Conservation (phyloP, 2,888 invertebrate genomes). For the Coecobrya sp. region DNA sequence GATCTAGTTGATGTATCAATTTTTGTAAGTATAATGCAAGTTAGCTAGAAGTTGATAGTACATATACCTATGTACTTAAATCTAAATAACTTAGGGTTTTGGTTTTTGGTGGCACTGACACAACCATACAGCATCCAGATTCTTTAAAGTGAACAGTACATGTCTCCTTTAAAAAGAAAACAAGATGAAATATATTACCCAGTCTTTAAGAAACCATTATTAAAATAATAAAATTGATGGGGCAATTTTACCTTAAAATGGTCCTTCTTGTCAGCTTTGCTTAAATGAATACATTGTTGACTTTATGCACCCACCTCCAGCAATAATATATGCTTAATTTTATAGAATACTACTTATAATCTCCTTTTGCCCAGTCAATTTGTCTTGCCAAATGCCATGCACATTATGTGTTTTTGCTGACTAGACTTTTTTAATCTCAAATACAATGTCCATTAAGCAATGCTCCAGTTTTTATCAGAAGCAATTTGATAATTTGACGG, state of each 20-base stretch:
- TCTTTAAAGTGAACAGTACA: neutral
- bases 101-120: conserved; percentile 4
- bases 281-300: neutral
- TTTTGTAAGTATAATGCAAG: neutral
- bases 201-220: too few relatives aligned
- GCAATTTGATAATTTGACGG: neutral
- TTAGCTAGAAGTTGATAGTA: neutral
- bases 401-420: neutral
- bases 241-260: neutral
- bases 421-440: neutral
- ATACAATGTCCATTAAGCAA: neutral
- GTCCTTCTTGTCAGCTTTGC: neutral
- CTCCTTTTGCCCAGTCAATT: neutral
- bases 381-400: neutral
- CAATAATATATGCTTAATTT: neutral
- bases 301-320: neutral
- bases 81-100: neutral
- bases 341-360: neutral
- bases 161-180: neutral
- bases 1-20: too few relatives aligned
- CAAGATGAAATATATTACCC: too few relatives aligned
- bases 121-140: neutral
- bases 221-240: too few relatives aligned
- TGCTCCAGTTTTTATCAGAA: neutral
- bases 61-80: neutral